Percentiles rank a stretch among this genome's conserved stretches.
These are phyloP conservation scores for Graptemys geographica DNA, from an alignment of 2,797 vertebrate genomes.

Conservation along the genomic window DNA sequence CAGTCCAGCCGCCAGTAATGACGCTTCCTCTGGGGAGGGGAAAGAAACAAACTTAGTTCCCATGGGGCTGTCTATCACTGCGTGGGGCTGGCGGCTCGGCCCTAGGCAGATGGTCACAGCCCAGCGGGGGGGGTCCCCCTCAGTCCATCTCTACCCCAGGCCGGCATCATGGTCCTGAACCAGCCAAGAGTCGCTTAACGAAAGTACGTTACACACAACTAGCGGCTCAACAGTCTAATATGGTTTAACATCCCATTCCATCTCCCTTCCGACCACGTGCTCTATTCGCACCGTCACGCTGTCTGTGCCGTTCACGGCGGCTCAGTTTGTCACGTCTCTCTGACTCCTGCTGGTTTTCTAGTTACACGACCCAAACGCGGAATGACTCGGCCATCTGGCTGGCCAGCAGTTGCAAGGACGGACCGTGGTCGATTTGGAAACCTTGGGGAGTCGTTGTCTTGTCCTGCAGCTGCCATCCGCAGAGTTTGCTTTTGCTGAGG, in stretches of 20 bases:
- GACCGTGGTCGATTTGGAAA: background rate
- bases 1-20: slow-evolving; percentile 95
- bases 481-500: background rate
- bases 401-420: background rate
- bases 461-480: background rate
- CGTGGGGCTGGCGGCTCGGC: background rate
- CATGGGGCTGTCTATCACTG: too few species aligned
- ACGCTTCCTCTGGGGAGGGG: slow-evolving; percentile 87
- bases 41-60: background rate
- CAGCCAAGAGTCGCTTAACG: background rate
- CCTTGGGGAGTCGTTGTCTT: background rate
- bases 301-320: accelerated
- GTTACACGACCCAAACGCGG: accelerated
- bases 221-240: background rate
- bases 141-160: background rate
- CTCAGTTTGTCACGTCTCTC: background rate
- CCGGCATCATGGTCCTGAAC: background rate
- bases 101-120: background rate
- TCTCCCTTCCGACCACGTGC: background rate
- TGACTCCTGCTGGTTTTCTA: background rate
- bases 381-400: background rate
- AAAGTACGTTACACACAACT: background rate
- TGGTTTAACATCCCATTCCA: background rate
- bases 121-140: too few species aligned
- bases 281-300: background rate